These are phyloP conservation scores for Bucco capensis DNA, from an alignment of 2,113 vertebrate genomes.

Conservation along the genomic window DNA sequence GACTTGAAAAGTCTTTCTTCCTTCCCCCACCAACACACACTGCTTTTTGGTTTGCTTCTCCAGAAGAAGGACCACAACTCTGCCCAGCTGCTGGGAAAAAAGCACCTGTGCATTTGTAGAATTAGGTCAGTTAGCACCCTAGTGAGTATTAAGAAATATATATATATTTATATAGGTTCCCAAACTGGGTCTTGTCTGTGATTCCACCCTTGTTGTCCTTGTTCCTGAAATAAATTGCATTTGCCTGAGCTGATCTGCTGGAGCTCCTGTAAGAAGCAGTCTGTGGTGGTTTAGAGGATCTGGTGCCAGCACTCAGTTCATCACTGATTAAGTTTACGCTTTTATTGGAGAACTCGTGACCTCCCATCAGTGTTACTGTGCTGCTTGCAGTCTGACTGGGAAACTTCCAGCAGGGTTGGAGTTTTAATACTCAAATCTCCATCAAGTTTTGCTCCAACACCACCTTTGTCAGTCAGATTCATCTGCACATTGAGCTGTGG, in stretches of 20 bases:
- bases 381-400: background rate
- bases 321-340: background rate
- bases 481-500: background rate
- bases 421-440: background rate
- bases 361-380: background rate
- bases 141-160: background rate
- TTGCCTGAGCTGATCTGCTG: background rate
- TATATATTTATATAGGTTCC: background rate
- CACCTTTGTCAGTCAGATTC: background rate
- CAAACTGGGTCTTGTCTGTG: slow-evolving; percentile 22
- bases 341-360: background rate
- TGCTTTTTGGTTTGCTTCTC: background rate
- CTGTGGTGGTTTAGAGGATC: background rate
- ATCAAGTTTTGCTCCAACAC: background rate
- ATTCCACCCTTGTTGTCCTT: slow-evolving; percentile 1
- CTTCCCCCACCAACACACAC: background rate
- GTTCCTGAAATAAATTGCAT: slow-evolving; percentile 14
- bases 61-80: background rate
- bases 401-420: background rate
- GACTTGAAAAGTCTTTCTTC: background rate
- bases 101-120: background rate
- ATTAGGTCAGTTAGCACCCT: background rate
- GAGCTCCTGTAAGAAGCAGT: background rate
- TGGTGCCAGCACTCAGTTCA: accelerated
- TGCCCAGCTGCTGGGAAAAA: background rate